Evolutionary conservation across 2,888 invertebrate species (phyloP).

Genomic region (Norana najaformis): DNA sequence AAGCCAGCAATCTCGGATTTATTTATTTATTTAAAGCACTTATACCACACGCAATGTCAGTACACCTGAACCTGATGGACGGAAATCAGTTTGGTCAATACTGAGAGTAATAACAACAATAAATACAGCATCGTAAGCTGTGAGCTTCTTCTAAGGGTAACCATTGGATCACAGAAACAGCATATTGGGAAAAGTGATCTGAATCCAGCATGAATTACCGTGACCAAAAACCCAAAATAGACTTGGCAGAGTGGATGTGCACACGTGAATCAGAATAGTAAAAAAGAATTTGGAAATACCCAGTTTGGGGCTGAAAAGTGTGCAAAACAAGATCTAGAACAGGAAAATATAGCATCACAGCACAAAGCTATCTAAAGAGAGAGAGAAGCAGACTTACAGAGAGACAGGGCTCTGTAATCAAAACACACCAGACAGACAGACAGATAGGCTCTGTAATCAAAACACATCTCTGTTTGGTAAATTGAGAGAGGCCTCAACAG

Average conservation of each 20-base stretch:
- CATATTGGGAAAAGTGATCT: background rate
- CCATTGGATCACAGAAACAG: background rate
- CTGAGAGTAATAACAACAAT: background rate
- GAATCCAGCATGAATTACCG: background rate
- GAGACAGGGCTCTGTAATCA: background rate
- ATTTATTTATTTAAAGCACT: no score
- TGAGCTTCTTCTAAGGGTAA: no score
- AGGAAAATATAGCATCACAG: background rate
- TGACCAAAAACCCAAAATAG: background rate
- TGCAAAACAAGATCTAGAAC: background rate
- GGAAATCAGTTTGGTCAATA: background rate
- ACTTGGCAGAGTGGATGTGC: background rate
- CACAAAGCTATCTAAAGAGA: background rate
- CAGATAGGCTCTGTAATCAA: background rate
- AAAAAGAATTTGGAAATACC: background rate
- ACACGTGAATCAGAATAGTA: background rate
- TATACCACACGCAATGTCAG: no score
- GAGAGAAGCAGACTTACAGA: background rate
- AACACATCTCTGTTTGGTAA: background rate
- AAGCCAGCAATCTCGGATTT: background rate
- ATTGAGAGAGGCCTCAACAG: slow-evolving; percentile 5
- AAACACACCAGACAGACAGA: no score
- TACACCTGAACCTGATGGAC: no score
- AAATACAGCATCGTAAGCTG: no score
- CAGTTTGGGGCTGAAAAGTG: background rate